Conservation (phyloP, 2,797 vertebrate species). For the Gallinago solitaria region DNA sequence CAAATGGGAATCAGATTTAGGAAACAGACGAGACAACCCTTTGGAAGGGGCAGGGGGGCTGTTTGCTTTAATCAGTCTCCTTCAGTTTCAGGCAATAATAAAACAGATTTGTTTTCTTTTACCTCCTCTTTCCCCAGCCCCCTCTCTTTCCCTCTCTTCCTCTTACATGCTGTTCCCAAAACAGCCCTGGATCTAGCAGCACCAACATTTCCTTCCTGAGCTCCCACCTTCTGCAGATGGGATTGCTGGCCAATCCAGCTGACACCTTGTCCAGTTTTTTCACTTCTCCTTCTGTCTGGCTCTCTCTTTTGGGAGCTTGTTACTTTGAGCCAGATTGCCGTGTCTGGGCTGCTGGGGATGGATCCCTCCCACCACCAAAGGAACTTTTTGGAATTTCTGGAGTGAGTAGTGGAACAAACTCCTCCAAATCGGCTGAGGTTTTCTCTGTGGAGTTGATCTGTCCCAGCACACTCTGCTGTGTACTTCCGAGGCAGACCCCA, state of each 20-base stretch:
- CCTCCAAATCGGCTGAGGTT: not conserved
- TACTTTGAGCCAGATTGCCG: not conserved
- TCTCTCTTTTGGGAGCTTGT: not conserved
- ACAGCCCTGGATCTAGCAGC: not conserved
- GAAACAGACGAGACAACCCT: conserved; percentile 29
- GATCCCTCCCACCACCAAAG: not conserved
- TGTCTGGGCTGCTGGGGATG: not conserved
- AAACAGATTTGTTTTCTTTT: not conserved
- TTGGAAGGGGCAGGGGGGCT: not conserved
- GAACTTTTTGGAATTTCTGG: not conserved
- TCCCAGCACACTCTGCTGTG: not conserved
- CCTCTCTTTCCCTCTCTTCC: not conserved
- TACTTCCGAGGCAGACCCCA: not conserved
- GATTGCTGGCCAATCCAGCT: not conserved
- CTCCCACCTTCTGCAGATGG: not conserved
- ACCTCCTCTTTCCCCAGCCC: not conserved
- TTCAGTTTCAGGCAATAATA: conserved; percentile 19
- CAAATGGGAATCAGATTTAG: conserved; percentile 57
- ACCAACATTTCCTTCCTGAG: not conserved
- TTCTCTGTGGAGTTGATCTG: not conserved
- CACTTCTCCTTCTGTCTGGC: not conserved
- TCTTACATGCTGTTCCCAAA: not conserved
- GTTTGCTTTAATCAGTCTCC: not conserved
- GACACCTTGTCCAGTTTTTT: not conserved
- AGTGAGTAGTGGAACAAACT: not conserved